Base-by-base conservation (phyloP, 2,888 invertebrate species). In the Oscheius sp. region DNA sequence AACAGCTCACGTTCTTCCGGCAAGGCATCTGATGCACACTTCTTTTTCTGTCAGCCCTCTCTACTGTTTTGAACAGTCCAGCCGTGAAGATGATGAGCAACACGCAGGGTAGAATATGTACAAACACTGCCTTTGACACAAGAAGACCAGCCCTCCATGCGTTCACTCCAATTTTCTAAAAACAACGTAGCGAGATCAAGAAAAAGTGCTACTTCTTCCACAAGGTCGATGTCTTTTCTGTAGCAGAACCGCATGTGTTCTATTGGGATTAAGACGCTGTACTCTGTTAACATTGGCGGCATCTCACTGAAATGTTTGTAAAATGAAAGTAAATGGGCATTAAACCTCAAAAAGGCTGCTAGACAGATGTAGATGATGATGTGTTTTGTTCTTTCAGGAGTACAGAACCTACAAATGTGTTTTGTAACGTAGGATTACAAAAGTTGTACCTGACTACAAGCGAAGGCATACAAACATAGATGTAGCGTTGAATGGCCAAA, bases 391-490 rank as follows among this genome's bases (percentile, higher is more conserved):
- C 60, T 63, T 53, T 57, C 37, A 9, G 76, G 76, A 58, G 29
- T 59, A 59, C 76, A 76, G 42, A 70, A 68, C 13, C 74, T 74
- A 51, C 29, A 74, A 73, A n/a, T 13, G 2, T 37, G 37, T 35
- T 63, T 21, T 32, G 2, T 47, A n/a, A 29, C 47, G 13, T 35
- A 37, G 10, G 1, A 21, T 21, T 21, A 21, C 21, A 21, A 21
- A 21, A 21, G 21, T 21, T 51, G 32, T 70, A 73, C 75, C 93
- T 93, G 76, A 94, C 92, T 0, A 95, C 95, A 77, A 94, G 92
- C 0, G 94, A 93, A 0, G 95, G 94, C 89, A 95, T 95, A 89
- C 96, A 96, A 1, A 96, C 95, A 91, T 95, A 96, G 86, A 96
- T 94, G 91, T 96, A 80, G 75, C 96, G 92, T 90, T 96, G 96